Percentiles rank a stretch among this genome's conserved stretches.
These are phyloP conservation scores for Galeruca laticollis DNA, from an alignment of 2,888 invertebrate species.

Conservation along the genomic window DNA sequence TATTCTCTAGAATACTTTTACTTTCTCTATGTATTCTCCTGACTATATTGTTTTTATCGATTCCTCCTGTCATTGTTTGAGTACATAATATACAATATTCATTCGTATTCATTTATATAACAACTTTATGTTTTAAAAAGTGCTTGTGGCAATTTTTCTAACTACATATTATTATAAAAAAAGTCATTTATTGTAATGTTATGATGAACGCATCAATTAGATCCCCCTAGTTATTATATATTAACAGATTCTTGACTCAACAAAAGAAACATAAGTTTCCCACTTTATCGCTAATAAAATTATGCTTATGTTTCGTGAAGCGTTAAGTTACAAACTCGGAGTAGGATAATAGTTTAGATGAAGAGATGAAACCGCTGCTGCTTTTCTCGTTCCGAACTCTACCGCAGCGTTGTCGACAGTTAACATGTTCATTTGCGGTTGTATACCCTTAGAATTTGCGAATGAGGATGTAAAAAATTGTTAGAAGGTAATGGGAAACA, in stretches of 20 bases:
- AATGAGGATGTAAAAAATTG: constrained; percentile 15
- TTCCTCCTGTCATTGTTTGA: too few relatives aligned
- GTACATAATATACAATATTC: too few relatives aligned
- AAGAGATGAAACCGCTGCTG: constrained; percentile 40
- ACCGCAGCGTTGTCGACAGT: constrained; percentile 53
- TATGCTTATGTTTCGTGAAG: constrained; percentile 65
- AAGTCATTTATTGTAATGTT: not conserved
- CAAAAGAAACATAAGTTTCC: constrained; percentile 61
- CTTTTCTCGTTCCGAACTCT: constrained; percentile 57
- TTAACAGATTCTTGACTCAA: constrained; percentile 44
- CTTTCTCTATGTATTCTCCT: too few relatives aligned
- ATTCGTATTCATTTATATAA: too few relatives aligned
- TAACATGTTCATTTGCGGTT: constrained; percentile 46
- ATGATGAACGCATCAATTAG: not conserved
- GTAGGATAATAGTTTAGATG: constrained; percentile 49
- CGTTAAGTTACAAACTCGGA: constrained; percentile 62
- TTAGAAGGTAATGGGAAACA: not conserved
- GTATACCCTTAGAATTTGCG: constrained; percentile 26
- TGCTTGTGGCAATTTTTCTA: too few relatives aligned
- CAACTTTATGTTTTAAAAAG: too few relatives aligned
- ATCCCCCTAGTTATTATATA: not conserved
- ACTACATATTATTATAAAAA: too few relatives aligned
- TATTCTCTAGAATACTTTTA: too few relatives aligned
- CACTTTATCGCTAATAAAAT: constrained; percentile 64
- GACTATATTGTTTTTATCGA: too few relatives aligned